Evolutionary conservation across 2,888 invertebrate genomes (phyloP).

Genomic region (Taenaris catops): DNA sequence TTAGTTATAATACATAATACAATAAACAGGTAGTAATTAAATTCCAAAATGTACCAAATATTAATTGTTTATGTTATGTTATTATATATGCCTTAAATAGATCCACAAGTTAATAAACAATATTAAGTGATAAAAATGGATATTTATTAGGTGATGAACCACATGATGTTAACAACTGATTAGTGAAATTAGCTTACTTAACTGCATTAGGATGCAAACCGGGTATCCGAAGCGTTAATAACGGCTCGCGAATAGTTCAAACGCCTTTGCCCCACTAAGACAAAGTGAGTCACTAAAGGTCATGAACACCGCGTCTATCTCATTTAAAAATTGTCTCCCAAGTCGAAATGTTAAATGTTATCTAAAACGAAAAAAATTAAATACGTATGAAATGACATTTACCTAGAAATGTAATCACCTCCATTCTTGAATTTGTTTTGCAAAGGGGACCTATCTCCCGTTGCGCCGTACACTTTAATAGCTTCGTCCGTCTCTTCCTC

Average conservation of each 20-base stretch:
- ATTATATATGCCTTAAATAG: no score
- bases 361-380: conserved; percentile 4
- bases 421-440: conserved; percentile 70
- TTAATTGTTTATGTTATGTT: no score
- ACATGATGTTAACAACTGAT: conserved; percentile 37
- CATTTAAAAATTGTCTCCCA: conserved; percentile 16
- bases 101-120: no score
- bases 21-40: no score
- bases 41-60: no score
- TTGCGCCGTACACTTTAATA: conserved; percentile 86
- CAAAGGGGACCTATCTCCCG: conserved; percentile 85
- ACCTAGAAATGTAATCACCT: conserved; percentile 62
- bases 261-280: conserved; percentile 55
- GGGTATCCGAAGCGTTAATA: conserved; percentile 27
- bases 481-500: conserved; percentile 90
- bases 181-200: conserved; percentile 36
- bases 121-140: no score
- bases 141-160: conserved; percentile 22
- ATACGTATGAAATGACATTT: conserved; percentile 26
- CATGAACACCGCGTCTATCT: conserved; percentile 40
- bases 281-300: conserved; percentile 57
- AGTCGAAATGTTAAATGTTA: conserved; percentile 3
- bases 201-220: conserved; percentile 26
- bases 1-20: no score
- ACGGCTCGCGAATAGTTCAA: conserved; percentile 43